Base-by-base conservation (phyloP, 1,140 invertebrate genomes). In the Lordiphosa mommai region DNA sequence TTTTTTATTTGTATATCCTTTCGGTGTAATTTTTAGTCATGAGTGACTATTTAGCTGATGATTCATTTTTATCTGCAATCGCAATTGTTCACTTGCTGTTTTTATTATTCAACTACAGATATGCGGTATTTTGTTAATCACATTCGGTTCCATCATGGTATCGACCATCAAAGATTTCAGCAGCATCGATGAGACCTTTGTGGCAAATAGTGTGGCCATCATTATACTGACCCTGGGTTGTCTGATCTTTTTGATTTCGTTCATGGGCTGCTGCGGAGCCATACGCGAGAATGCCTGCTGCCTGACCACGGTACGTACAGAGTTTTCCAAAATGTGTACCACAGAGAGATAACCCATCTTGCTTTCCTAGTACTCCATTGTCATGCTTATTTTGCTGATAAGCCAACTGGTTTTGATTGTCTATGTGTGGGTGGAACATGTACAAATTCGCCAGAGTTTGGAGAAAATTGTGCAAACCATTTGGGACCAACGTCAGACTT, bases 181-280 rank as follows among this genome's bases (percentile, higher is more conserved):
- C 40, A 88, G 88, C 20, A 71, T 91, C 6, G 67, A 92, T 9
- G 87, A 91, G 13, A 72, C 89, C 13, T 90, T 90, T 33, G 86
- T 91, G 40, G 88, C 90, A 9, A 80, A 89, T 13, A 90, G 91
- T 4, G 90, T 90, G 9, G 91, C 93, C 3, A 92, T 93, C 73
- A 86, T 92, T 1, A 91, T 95, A 38, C 93, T 96, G 64, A 87
- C 94, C 32, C 87, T 95, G 58, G 95, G 95, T 0, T 90, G 91
- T 7, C 86, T 95, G 23, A 93, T 95, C 53, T 95, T 95, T 72
- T 50, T 95, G 9, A 92, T 96, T 33, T 92, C 94, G 1, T 96
- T 95, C 90, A 93, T 96, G 77, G 95, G 95, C 65, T 96, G 95
- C 89, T 96, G 95, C 71, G 95, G 95, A 33, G 95, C 95, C 2